Conservation (phyloP, 2,888 invertebrate species). For the Parascotia fuliginaria region DNA sequence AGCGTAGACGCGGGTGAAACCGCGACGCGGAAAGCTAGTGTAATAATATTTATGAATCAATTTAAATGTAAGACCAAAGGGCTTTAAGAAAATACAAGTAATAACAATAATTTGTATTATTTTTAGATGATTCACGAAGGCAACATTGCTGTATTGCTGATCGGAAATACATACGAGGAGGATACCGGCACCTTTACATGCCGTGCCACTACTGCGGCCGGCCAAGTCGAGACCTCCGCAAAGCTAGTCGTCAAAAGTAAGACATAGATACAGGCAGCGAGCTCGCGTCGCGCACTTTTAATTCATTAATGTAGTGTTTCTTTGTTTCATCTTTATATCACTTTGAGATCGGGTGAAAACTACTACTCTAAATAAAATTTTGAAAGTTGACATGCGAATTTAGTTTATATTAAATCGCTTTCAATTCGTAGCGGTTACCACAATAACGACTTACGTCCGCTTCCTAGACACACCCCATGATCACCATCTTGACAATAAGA, state of each 20-base stretch:
- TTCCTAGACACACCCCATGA: constrained; percentile 64
- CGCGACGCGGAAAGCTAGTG: too few relatives aligned
- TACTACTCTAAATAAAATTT: constrained; percentile 63
- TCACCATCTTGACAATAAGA: constrained; percentile 60
- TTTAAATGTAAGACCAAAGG: too few relatives aligned
- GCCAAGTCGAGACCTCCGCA: constrained; percentile 97
- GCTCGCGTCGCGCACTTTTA: constrained; percentile 85
- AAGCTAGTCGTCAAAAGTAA: constrained; percentile 99
- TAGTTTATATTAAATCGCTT: constrained; percentile 51
- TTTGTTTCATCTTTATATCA: constrained; percentile 82
- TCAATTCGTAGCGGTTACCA: constrained; percentile 83
- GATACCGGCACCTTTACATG: constrained; percentile 97
- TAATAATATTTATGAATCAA: too few relatives aligned
- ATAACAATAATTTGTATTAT: background rate
- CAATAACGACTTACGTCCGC: constrained; percentile 75
- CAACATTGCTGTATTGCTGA: constrained; percentile 94
- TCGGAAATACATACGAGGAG: constrained; percentile 96
- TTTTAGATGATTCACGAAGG: constrained; percentile 96
- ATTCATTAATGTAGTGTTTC: constrained; percentile 85
- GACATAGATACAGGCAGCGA: constrained; percentile 90
- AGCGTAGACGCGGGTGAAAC: too few relatives aligned
- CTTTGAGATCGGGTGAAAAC: constrained; percentile 85
- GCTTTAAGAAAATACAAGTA: too few relatives aligned
- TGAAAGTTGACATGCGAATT: constrained; percentile 80
- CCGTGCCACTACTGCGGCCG: constrained; percentile 96